Percentiles rank a stretch among this genome's conserved stretches.
phyloP scores from a whole-genome alignment of 2,888 invertebrate species.

The Cantharis flavilabris region DNA sequence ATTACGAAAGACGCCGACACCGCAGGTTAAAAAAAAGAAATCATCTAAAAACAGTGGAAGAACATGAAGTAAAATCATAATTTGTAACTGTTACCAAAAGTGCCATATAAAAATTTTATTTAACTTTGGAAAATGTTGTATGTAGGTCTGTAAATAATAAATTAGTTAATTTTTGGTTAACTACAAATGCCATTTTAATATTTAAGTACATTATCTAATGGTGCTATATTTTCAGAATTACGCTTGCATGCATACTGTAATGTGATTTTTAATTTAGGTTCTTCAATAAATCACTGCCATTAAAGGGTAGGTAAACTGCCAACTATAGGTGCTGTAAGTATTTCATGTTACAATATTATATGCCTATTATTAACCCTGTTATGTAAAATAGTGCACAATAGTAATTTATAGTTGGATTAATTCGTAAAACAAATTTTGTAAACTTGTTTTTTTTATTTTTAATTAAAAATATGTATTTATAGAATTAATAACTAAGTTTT shows the following conservation, averaged over 20 bases:
- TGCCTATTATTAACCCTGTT: background rate
- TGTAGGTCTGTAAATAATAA: background rate
- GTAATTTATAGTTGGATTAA: background rate
- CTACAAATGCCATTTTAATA: background rate
- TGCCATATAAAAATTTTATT: background rate
- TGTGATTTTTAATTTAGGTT: background rate
- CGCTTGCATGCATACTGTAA: background rate
- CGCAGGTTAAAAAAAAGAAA: constrained; percentile 9
- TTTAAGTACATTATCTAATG: background rate
- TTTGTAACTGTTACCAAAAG: background rate
- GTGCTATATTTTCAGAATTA: background rate
- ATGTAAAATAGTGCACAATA: background rate
- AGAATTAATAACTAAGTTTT: background rate
- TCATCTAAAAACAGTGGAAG: constrained; percentile 7
- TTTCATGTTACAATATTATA: background rate
- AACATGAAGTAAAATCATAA: background rate
- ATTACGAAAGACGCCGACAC: constrained; percentile 5
- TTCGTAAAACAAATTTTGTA: background rate
- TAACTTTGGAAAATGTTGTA: background rate
- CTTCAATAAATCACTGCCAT: background rate
- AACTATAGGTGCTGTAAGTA: background rate
- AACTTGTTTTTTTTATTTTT: background rate
- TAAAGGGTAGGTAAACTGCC: background rate
- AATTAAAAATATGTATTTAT: background rate
- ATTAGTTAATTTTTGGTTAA: background rate